phyloP scores from a whole-genome alignment of 2,888 invertebrate genomes.

The Eupithecia vulgata region DNA sequence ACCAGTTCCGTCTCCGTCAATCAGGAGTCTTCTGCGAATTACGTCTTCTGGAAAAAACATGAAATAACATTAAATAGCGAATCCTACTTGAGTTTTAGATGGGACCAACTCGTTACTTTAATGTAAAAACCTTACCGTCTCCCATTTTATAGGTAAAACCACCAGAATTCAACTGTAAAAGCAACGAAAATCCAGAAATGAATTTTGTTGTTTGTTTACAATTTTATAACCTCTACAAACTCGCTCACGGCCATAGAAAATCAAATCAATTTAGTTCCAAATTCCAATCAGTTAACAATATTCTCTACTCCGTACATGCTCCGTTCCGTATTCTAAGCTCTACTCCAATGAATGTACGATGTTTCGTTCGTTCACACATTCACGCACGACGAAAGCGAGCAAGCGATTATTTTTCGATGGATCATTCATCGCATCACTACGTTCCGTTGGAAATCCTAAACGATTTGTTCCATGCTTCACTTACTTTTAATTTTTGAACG shows the following conservation, averaged over 20 bases:
- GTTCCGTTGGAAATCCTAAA: neutral
- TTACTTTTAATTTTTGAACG: conserved; percentile 45
- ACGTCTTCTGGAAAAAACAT: conserved; percentile 91
- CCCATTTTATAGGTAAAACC: conserved; percentile 47
- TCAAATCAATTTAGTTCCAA: conserved; percentile 4
- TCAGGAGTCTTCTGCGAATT: conserved; percentile 93
- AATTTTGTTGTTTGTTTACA: neutral
- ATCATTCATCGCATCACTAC: neutral
- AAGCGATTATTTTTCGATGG: neutral
- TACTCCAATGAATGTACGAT: too few species aligned
- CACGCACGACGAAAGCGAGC: neutral
- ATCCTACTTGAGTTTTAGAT: neutral
- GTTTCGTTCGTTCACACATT: neutral
- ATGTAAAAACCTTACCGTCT: conserved; percentile 48
- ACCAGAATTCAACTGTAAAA: neutral
- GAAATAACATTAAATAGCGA: neutral
- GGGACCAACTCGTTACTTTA: neutral
- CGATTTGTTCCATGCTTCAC: neutral
- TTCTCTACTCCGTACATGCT: too few species aligned
- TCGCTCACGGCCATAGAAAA: neutral
- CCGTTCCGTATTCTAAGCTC: too few species aligned
- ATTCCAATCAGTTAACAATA: too few species aligned
- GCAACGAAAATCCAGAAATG: neutral
- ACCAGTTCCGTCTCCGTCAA: conserved; percentile 98
- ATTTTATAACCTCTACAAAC: neutral